Evolutionary conservation across 2,888 invertebrate species (phyloP), one percentile per base, ranked within the genome.

Genomic region (Dilophus febrilis): DNA sequence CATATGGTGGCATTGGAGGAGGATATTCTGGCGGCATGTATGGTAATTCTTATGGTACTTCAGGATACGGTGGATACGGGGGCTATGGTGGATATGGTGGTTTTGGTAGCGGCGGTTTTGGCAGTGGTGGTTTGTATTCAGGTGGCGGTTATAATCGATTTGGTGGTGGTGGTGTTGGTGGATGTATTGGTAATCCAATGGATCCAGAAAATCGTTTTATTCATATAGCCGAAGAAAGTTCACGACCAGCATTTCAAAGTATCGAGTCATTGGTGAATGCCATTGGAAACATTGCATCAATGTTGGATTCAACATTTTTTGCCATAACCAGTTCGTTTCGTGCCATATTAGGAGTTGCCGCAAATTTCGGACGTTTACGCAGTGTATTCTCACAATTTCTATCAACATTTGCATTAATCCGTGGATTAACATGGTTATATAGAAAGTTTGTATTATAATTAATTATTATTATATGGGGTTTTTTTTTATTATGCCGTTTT

Each of bases 281-380:
- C 1, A 85, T 95, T 48, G 82, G 84, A 14, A 92, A 95, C 38
- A 76, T 97, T 3, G 86, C 92, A 3, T 86, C 91, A 74, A 92
- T 97, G 90, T 61, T 97, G 41, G 95, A 95, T 54, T 94, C 92
- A 17, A 94, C 95, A 34, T 94, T 91, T 59, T 85, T 86, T 56
- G 94, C 95, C 3, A 72, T 97, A 53, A 88, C 91, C 16, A 92
- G 85, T 59, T 94, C 95, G 1, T 97, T 95, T 57, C 72, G 87
- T 51, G 95, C 97, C 38, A 86, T 97, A 46, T 67, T 97, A 38
- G 90, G 92, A 43, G 92, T 97, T 2, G 94, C 94, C 7, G 94
- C 97, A 48, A 94, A 95, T 62, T 83, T 97, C 56, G 82, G 86
- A 4, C 70, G 84, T 35, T 64, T 95, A 42, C 71, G 84, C 44